Conservation (phyloP, 2,888 invertebrate genomes). For the Dusona sp. region DNA sequence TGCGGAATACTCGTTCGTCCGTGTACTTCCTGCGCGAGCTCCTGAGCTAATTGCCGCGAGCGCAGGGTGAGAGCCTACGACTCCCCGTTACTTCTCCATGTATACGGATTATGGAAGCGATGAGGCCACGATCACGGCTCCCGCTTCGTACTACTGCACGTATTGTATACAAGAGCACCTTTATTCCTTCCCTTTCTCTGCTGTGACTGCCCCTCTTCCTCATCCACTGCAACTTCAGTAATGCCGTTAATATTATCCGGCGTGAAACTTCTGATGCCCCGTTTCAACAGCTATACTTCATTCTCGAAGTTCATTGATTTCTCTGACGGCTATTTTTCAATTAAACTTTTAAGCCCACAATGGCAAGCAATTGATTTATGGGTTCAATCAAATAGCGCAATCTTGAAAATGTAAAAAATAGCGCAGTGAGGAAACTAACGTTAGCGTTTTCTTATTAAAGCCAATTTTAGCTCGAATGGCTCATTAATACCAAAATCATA, state of each 20-base stretch:
- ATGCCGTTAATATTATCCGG: constrained; percentile 78
- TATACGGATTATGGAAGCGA: constrained; percentile 77
- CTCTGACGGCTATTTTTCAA: constrained; percentile 14
- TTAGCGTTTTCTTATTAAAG: background rate
- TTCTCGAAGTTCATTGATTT: constrained; percentile 28
- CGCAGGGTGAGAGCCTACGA: constrained; percentile 64
- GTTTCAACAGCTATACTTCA: constrained; percentile 22
- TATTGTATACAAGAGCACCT: constrained; percentile 42
- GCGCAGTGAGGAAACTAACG: background rate
- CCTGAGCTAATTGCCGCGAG: constrained; percentile 80
- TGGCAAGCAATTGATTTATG: background rate
- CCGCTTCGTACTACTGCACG: constrained; percentile 47
- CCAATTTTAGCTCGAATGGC: no score
- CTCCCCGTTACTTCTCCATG: constrained; percentile 76
- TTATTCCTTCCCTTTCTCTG: background rate
- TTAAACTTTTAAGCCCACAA: background rate
- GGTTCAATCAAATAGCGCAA: background rate
- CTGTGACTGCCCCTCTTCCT: constrained; percentile 1
- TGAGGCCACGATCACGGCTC: constrained; percentile 58
- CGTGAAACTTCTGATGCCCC: constrained; percentile 43
- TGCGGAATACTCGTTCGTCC: constrained; percentile 76
- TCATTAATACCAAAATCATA: no score
- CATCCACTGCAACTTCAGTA: constrained; percentile 51
- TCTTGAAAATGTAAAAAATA: background rate
- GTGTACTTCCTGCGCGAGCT: constrained; percentile 76